Evolutionary conservation across 1,140 invertebrate genomes (phyloP), one percentile per base, ranked within the genome.

Genomic region (Frieseomelitta varia): DNA sequence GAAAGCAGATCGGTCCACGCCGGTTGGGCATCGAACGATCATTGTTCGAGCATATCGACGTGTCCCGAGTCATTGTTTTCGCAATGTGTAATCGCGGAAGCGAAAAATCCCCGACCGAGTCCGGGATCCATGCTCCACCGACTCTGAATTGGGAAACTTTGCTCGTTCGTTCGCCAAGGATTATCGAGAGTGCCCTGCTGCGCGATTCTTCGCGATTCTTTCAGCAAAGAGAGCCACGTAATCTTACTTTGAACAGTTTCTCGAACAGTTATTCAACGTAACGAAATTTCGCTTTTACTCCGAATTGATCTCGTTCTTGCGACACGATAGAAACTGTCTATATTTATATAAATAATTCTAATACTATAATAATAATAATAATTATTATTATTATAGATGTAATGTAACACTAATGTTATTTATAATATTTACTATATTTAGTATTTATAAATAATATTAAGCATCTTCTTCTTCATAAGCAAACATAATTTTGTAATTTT

Each of bases 61-160:
- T 88, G 67, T 87, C 15, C 71, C 72, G 85, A 87, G 56, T 81
- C 73, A 82, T 82, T 82, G 81, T 82, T 82, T 82, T 82, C 81
- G 85, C 85, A 85, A 81, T 75, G 86, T 87, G 76, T 87, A 87
- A 87, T 88, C 65, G 81, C 87, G 87, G 87, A 84, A 79, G 76
- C 82, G 81, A 79, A 87, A 88, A 88, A 76, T 74, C 24, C 56
- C 17, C 58, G 76, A 53, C 27, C 76, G n/a, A 58, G 19, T 71
- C 21, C 12, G 19, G 69, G 56, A 58, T 72, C 55, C 82, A 84
- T 75, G 75, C 85, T 88, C 80, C 34, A 85, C 27, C 61, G 84
- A 77, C 10, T 74, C 19, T 74, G 72, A 79, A 82, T 85, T 84
- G 74, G 79, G 73, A 72, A 78, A 83, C 61, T 55, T 34, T 27